Evolutionary conservation across 1,140 invertebrate genomes (phyloP).

Genomic region (Halyomorpha halys): DNA sequence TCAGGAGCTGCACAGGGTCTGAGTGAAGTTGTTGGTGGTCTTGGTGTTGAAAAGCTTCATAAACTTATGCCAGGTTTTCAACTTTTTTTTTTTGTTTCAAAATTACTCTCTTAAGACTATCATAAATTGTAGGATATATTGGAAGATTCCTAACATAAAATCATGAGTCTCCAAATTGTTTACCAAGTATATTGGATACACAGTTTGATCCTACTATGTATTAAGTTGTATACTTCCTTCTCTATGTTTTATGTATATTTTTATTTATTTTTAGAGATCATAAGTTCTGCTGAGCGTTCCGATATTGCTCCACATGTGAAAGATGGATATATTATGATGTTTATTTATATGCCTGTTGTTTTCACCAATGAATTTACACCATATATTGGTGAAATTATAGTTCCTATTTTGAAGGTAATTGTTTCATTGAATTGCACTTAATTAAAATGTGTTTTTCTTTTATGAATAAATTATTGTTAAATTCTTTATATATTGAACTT

Average conservation of each 20-base stretch:
- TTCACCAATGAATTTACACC: slow-evolving; percentile 91
- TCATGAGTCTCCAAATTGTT: too few species aligned
- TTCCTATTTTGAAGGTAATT: slow-evolving; percentile 80
- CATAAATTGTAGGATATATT: too few species aligned
- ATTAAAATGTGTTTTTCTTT: too few species aligned
- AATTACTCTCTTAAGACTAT: background rate
- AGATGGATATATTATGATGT: slow-evolving; percentile 99
- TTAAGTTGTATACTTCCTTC: too few species aligned
- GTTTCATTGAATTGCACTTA: background rate
- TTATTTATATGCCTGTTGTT: slow-evolving; percentile 96
- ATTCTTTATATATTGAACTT: background rate
- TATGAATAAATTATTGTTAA: too few species aligned
- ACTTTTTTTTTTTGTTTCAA: background rate
- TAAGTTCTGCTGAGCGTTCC: slow-evolving; percentile 82
- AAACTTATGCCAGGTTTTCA: slow-evolving; percentile 83
- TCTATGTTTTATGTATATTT: too few species aligned
- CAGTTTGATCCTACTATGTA: too few species aligned
- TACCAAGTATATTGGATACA: too few species aligned
- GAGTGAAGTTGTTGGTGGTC: slow-evolving; percentile 86
- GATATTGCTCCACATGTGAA: slow-evolving; percentile 96
- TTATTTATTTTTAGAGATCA: slow-evolving; percentile 68
- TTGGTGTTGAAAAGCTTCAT: slow-evolving; percentile 89
- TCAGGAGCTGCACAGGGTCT: slow-evolving; percentile 97
- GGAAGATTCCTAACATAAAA: too few species aligned
- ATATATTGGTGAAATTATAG: slow-evolving; percentile 96